Evolutionary conservation across 1,140 invertebrate genomes (phyloP).

Genomic region (Aradophagus sp.): DNA sequence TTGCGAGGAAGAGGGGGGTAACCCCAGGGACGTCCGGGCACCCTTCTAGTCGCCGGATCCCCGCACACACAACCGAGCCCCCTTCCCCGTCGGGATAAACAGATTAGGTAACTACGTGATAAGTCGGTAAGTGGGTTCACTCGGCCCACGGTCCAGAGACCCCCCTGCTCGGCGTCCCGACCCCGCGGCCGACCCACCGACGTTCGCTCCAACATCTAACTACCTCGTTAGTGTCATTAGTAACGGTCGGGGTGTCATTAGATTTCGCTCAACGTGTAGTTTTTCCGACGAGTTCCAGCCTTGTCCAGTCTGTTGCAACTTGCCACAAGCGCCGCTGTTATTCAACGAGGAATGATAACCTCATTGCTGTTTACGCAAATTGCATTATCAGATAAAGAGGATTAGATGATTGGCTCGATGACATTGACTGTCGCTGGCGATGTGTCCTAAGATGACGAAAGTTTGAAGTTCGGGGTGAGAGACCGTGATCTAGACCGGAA

Average conservation of each 20-base stretch:
- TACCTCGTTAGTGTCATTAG: slow-evolving; percentile 75
- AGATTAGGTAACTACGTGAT: slow-evolving; percentile 77
- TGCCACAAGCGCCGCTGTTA: slow-evolving; percentile 52
- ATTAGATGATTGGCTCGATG: slow-evolving; percentile 36
- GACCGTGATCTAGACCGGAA: too few relatives aligned
- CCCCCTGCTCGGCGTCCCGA: slow-evolving; percentile 44
- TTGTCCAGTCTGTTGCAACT: slow-evolving; percentile 48
- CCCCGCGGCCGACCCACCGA: slow-evolving; percentile 60
- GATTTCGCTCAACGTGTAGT: slow-evolving; percentile 72
- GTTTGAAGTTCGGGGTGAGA: too few relatives aligned
- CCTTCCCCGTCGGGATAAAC: slow-evolving; percentile 72
- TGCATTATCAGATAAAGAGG: slow-evolving; percentile 46
- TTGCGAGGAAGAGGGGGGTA: slow-evolving; percentile 53
- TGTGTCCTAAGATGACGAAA: slow-evolving; percentile 10
- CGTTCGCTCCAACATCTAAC: slow-evolving; percentile 73
- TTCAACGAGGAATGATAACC: slow-evolving; percentile 51
- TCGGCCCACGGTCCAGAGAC: slow-evolving; percentile 67
- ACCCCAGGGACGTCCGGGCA: slow-evolving; percentile 68
- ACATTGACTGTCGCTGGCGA: slow-evolving; percentile 28
- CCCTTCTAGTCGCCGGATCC: slow-evolving; percentile 63
- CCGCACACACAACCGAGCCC: slow-evolving; percentile 43
- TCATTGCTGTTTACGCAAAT: slow-evolving; percentile 42
- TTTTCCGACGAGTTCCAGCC: slow-evolving; percentile 66
- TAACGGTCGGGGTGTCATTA: slow-evolving; percentile 75
- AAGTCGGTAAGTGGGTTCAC: slow-evolving; percentile 76